Conservation (phyloP, 2,113 vertebrate species). For the Thunnus thynnus region DNA sequence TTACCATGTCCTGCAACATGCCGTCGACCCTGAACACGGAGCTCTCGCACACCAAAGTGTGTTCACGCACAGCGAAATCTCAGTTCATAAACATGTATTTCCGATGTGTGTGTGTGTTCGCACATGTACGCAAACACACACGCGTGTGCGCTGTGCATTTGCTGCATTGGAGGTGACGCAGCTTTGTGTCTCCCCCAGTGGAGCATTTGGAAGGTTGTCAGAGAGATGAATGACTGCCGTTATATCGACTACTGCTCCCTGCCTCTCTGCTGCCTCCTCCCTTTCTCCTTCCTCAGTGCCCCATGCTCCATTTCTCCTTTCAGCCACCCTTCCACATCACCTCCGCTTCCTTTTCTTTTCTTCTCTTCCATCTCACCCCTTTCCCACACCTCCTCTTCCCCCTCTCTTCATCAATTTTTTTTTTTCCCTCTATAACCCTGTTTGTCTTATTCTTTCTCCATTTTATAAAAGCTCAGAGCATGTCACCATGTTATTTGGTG, state of each 20-base stretch:
- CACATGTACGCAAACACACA: slow-evolving; percentile 26
- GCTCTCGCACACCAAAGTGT: slow-evolving; percentile 1
- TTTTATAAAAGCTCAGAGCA: slow-evolving; percentile 41
- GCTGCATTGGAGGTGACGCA: slow-evolving; percentile 75
- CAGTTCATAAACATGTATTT: slow-evolving; percentile 26
- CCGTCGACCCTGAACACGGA: slow-evolving; percentile 58
- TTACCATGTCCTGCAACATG: slow-evolving; percentile 25
- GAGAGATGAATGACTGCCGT: slow-evolving; percentile 86
- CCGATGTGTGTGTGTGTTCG: slow-evolving; percentile 24
- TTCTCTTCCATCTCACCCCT: slow-evolving; percentile 28
- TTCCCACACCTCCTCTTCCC: background rate
- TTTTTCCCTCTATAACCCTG: background rate
- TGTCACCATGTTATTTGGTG: slow-evolving; percentile 24
- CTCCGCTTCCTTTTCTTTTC: slow-evolving; percentile 52
- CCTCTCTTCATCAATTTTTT: slow-evolving; percentile 12
- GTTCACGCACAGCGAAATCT: background rate
- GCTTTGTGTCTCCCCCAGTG: slow-evolving; percentile 79
- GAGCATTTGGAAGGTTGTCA: slow-evolving; percentile 84
- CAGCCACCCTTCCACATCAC: slow-evolving; percentile 40
- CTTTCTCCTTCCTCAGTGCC: slow-evolving; percentile 43
- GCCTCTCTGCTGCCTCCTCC: slow-evolving; percentile 50
- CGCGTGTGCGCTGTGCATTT: slow-evolving; percentile 47
- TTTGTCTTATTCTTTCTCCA: slow-evolving; percentile 38
- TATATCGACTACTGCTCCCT: slow-evolving; percentile 82
- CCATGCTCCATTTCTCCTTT: slow-evolving; percentile 62